Conservation (phyloP, 1,140 invertebrate genomes). For the Orussus abietinus region DNA sequence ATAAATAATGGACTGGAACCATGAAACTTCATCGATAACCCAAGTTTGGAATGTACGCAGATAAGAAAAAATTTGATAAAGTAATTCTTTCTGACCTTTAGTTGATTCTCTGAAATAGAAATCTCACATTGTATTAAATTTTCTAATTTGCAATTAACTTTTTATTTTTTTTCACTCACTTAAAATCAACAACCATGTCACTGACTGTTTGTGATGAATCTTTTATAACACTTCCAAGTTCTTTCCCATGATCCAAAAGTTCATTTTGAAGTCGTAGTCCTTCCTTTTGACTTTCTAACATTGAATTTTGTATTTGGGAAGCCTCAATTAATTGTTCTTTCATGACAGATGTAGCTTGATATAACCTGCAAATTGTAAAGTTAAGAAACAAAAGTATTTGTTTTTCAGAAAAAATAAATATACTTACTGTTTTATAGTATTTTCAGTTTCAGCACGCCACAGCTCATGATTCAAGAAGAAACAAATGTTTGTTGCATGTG, state of each 20-base stretch:
- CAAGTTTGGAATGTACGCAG: conserved; percentile 55
- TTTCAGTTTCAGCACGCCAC: conserved; percentile 64
- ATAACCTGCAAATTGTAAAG: conserved; percentile 38
- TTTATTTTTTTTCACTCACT: conserved; percentile 24
- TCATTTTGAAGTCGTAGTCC: conserved; percentile 39
- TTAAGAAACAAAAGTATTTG: conserved; percentile 23
- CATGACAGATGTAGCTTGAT: conserved; percentile 51
- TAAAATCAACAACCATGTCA: conserved; percentile 54
- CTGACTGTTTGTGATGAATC: conserved; percentile 47
- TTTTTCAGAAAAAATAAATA: conserved; percentile 32
- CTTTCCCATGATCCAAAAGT: conserved; percentile 36
- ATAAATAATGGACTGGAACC: conserved; percentile 59
- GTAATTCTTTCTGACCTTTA: conserved; percentile 53
- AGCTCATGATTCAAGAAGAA: conserved; percentile 63
- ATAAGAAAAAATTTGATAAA: conserved; percentile 59
- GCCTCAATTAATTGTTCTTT: conserved; percentile 57
- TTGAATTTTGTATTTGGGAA: conserved; percentile 54
- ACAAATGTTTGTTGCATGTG: conserved; percentile 67
- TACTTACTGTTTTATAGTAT: conserved; percentile 51
- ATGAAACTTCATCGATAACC: conserved; percentile 58
- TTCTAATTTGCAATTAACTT: conserved; percentile 5
- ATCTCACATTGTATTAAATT: conserved; percentile 8
- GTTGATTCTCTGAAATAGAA: conserved; percentile 43
- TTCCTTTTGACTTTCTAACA: conserved; percentile 52
- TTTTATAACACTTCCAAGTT: conserved; percentile 35